Conservation (phyloP, 2,797 vertebrate genomes). For the Brotula barbata region DNA sequence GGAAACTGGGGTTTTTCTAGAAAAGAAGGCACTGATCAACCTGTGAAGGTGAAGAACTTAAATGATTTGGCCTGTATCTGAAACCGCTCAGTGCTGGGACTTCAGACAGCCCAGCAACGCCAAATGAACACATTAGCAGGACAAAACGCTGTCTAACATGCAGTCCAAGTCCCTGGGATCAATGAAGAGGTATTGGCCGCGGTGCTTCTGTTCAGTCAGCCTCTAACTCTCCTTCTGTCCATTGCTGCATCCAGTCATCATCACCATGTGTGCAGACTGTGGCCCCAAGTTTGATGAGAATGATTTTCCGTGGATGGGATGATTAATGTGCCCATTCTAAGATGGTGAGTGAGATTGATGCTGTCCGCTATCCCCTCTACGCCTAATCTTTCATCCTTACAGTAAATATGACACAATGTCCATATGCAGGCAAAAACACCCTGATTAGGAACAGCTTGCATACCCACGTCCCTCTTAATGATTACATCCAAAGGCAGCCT, state of each 20-base stretch:
- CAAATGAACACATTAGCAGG: constrained; percentile 62
- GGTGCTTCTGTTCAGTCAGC: constrained; percentile 66
- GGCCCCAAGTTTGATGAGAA: constrained; percentile 64
- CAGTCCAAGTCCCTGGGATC: constrained; percentile 62
- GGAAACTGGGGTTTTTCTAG: background rate
- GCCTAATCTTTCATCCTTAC: constrained; percentile 80
- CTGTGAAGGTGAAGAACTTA: constrained; percentile 21
- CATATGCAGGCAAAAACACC: constrained; percentile 63
- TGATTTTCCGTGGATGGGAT: constrained; percentile 71
- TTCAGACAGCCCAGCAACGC: constrained; percentile 23
- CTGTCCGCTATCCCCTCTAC: constrained; percentile 62
- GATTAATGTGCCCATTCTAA: constrained; percentile 74
- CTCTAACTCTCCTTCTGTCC: constrained; percentile 75
- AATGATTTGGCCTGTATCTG: constrained; percentile 38
- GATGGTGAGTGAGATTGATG: constrained; percentile 79
- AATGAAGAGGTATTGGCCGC: constrained; percentile 67
- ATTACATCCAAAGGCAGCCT: constrained; percentile 70
- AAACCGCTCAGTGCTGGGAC: constrained; percentile 25
- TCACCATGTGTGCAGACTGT: constrained; percentile 49
- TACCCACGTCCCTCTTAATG: constrained; percentile 69
- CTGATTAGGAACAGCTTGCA: constrained; percentile 77
- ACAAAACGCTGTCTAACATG: constrained; percentile 52
- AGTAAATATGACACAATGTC: constrained; percentile 79
- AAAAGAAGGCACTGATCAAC: constrained; percentile 22
- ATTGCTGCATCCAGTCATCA: constrained; percentile 44